phyloP scores from a whole-genome alignment of 2,113 vertebrate species.

The Rissa tridactyla region DNA sequence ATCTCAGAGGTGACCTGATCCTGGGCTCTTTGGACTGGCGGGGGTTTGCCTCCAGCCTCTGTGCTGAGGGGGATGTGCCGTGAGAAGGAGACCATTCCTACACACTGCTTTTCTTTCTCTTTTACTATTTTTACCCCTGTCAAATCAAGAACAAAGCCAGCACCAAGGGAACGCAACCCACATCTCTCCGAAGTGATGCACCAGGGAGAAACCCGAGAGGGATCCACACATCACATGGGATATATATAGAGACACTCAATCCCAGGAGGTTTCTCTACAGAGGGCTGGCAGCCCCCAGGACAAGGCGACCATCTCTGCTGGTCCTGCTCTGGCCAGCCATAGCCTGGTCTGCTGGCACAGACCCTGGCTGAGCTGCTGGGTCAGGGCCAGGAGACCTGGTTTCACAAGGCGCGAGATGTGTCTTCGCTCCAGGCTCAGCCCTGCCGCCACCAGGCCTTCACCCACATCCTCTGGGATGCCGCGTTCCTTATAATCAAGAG shows the following conservation, averaged over 20 bases:
- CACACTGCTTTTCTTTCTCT: neutral
- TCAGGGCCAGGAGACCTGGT: neutral
- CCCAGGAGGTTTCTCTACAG: neutral
- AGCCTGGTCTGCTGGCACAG: neutral
- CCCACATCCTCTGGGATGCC: neutral
- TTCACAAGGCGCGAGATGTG: neutral
- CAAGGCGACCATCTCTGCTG: neutral
- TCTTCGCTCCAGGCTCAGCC: neutral
- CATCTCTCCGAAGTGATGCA: neutral
- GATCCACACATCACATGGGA: neutral
- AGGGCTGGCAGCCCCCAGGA: neutral
- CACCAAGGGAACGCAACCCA: slow-evolving; percentile 60
- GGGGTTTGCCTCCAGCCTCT: neutral
- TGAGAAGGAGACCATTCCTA: neutral
- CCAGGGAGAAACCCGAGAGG: neutral
- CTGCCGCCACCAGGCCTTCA: neutral
- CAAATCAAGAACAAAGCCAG: slow-evolving; percentile 9
- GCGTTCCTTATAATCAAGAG: neutral
- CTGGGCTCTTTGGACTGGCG: neutral
- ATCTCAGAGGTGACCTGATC: neutral
- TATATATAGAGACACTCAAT: neutral
- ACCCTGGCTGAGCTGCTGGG: neutral
- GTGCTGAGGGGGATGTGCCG: neutral
- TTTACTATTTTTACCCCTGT: slow-evolving; percentile 35
- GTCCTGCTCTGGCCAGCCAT: neutral